Percentiles rank a stretch among this genome's conserved stretches.
Conservation (phyloP, 2,888 invertebrate species). For the Hanleya hanleyi region DNA sequence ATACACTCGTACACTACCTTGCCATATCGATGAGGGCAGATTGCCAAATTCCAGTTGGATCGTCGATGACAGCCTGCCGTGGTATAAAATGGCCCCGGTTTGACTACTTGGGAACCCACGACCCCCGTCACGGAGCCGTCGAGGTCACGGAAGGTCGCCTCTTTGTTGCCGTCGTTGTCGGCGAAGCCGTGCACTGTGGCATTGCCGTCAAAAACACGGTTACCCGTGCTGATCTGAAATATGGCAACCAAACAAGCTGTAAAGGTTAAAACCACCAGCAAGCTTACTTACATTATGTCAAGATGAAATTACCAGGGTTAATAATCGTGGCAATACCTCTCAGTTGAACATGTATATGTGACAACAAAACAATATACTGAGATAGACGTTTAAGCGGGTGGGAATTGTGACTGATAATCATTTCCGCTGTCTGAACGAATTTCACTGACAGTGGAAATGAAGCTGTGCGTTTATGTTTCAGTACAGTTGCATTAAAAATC, state of each 20-base stretch:
- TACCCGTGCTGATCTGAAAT: slow-evolving; percentile 28
- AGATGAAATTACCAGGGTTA: too few species aligned
- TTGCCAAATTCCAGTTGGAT: slow-evolving; percentile 43
- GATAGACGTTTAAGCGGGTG: too few species aligned
- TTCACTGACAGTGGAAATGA: too few species aligned
- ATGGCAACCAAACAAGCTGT: neutral
- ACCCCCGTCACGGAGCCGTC: slow-evolving; percentile 41
- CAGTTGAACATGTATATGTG: too few species aligned
- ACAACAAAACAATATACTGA: too few species aligned
- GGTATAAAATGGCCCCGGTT: slow-evolving; percentile 32
- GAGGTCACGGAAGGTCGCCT: slow-evolving; percentile 34
- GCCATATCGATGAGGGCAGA: slow-evolving; percentile 44
- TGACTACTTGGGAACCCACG: slow-evolving; percentile 29
- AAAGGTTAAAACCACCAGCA: neutral
- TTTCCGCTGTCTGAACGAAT: too few species aligned
- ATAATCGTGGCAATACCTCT: too few species aligned
- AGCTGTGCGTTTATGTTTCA: too few species aligned
- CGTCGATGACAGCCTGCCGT: slow-evolving; percentile 33
- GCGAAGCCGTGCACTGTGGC: slow-evolving; percentile 27
- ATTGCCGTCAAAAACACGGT: slow-evolving; percentile 37
- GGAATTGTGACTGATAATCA: too few species aligned
- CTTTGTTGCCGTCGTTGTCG: slow-evolving; percentile 36
- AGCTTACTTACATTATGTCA: neutral
- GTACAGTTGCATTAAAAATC: too few species aligned
- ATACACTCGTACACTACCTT: too few species aligned